phyloP scores from a whole-genome alignment of 2,888 invertebrate species.

The Lasioglossum marginatum region DNA sequence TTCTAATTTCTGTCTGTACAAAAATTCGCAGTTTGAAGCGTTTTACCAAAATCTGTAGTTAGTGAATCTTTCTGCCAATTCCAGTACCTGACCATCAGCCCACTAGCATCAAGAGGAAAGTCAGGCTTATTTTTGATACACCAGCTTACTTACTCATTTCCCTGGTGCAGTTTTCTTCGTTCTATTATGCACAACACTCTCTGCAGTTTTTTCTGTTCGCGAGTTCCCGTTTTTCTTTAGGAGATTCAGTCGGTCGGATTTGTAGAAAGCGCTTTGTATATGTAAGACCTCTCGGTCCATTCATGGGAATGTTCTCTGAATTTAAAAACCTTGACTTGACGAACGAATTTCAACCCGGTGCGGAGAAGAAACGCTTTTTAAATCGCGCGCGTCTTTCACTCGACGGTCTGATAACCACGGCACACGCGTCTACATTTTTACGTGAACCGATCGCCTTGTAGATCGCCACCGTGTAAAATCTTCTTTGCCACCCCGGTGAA shows the following conservation, averaged over 20 bases:
- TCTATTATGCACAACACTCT: not conserved
- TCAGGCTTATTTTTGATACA: not conserved
- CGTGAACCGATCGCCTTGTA: slow-evolving; percentile 15
- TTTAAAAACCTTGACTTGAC: slow-evolving; percentile 11
- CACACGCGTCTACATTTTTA: not conserved
- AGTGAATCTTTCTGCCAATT: not conserved
- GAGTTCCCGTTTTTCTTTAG: not conserved
- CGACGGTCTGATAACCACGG: slow-evolving; percentile 29
- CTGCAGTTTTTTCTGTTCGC: not conserved
- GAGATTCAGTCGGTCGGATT: not conserved
- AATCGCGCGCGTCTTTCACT: slow-evolving; percentile 34
- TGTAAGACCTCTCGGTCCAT: not conserved
- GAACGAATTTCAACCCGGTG: slow-evolving; percentile 14
- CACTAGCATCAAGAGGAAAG: not conserved
- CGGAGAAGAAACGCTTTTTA: slow-evolving; percentile 11
- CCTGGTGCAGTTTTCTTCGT: not conserved
- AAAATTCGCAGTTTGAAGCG: not conserved
- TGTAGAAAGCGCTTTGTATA: slow-evolving; percentile 5
- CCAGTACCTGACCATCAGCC: not conserved
- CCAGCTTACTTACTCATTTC: not conserved
- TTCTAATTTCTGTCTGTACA: not conserved
- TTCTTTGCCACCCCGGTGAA: slow-evolving; percentile 35
- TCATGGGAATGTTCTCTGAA: slow-evolving; percentile 14
- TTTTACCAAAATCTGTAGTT: not conserved
- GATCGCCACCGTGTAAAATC: slow-evolving; percentile 35